Evolutionary conservation across 2,113 vertebrate species (phyloP), one percentile per base, ranked within the genome.

Genomic region (Oceanites oceanicus): DNA sequence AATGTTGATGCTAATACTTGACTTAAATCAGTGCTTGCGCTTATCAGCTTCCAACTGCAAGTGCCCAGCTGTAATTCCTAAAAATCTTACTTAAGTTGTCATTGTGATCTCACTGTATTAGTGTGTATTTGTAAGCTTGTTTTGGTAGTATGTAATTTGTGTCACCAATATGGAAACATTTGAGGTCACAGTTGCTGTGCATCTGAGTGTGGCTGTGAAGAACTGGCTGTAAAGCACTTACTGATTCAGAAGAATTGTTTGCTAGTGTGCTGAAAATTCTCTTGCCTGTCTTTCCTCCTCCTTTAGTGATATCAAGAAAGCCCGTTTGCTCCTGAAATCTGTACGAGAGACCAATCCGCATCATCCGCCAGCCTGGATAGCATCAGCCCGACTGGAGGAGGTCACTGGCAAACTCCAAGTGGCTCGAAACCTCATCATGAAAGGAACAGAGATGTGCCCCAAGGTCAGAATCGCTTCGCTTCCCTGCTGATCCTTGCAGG

Each of bases 291-390:
- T 73, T 90, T 72, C 32, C 42, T 72, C 2, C 74, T n/a, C 76
- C 13, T 45, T 20, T 63, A 99, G 99, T 96, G 99, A 99, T 81
- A 99, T 99, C 95, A 99, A 99, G 96, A 99, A 99, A 95, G 99
- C 99, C 7, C 99, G 99, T 44, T 98, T 99, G 78, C 98, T 99
- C 13, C 97, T 99, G 86, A 99, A 99, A 83, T 99, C 99, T 4
- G 99, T 99, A 70, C 98, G 99, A 61, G 99, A 99, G 97, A 99
- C 99, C 11, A 99, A 99, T 82, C 99, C 99, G 29, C 99, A 99
- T 74, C 99, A 99, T 68, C 99, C 99, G 0, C 99, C 99, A 42
- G 99, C 99, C 49, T 99, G 99, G 99, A 99, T 99, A 53, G 99
- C 99, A 0, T 99, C 99, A 22, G 99, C 99, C 49, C 99, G 99